Conservation (phyloP, 2,113 vertebrate genomes). For the Crotalus viridis region DNA sequence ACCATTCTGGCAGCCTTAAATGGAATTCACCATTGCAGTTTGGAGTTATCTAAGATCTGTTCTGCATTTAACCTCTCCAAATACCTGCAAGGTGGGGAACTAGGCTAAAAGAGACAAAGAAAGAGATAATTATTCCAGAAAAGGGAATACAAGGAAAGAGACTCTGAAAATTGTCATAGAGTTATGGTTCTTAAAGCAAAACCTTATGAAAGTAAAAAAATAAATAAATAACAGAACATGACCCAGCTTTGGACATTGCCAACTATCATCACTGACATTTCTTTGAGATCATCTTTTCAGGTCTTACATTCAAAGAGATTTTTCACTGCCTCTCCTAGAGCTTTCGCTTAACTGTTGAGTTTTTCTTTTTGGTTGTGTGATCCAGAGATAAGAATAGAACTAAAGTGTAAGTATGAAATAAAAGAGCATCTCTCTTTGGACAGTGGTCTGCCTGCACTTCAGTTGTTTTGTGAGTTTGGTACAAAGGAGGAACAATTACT, state of each 20-base stretch:
- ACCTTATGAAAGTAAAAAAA: not conserved
- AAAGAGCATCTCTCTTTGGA: not conserved
- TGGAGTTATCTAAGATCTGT: not conserved
- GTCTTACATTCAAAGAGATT: not conserved
- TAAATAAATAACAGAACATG: not conserved
- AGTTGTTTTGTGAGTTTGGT: not conserved
- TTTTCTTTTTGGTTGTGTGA: not conserved
- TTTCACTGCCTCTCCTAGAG: not conserved
- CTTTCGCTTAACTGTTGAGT: not conserved
- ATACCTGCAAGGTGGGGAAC: not conserved
- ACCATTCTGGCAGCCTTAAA: not conserved
- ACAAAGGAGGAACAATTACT: not conserved
- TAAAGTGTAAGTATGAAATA: not conserved
- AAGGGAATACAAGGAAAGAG: not conserved
- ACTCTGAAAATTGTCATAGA: fast-evolving
- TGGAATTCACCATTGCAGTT: not conserved
- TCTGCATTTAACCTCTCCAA: not conserved
- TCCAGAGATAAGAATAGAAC: constrained; percentile 6
- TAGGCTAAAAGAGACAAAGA: not conserved
- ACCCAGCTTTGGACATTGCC: not conserved
- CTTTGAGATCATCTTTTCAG: constrained; percentile 1
- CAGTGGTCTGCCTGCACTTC: not conserved
- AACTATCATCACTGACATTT: not conserved
- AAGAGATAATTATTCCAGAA: not conserved
- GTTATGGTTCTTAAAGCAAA: not conserved